Base-by-base conservation (phyloP, 2,888 invertebrate genomes). In the Cosmopolites sordidus region DNA sequence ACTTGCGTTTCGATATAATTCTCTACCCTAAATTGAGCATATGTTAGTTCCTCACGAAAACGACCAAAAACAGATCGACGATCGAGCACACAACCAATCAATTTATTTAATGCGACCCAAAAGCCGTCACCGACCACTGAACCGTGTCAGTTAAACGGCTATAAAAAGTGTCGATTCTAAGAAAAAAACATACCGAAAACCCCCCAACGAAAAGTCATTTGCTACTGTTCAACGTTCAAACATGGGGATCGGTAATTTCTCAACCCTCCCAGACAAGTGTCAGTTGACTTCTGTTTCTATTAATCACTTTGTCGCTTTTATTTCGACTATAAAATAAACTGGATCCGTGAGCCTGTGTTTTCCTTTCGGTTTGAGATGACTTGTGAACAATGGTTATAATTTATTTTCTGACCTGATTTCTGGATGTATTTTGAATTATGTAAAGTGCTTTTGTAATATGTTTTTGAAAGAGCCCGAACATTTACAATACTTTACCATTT, bases 261-360 rank as follows among this genome's bases (percentile, higher is more conserved):
- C 57, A 57, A 42, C 47, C 46, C 38, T 27, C 50, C n/a, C 33
- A 48, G 50, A 57, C 57, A 54, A 57, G 53, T 54, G 54, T 57
- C 57, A 40, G 54, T 33, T 48, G 53, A 54, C 54, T 57, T 57
- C 54, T 57, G 57, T 57, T 57, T 57, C 57, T 54, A 57, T 57
- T 54, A 57, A 57, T 57, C 57, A 40, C 40, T 40, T 40, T 40
- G 40, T 40, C 40, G 17, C 40, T 33, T 33, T 33, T 33, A 33
- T 33, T 33, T 33, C 11, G 33, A 33, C 33, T 33, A 33, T 33
- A 33, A 33, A 33, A 12, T 33, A 33, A 12, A 33, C 33, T 12
- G 33, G 12, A n/a, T 12, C 33, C n/a, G 33, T n/a, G 12, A n/a
- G n/a, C 33, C 33, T 33, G 5, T 33, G 33, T 12, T 33, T 33